A percentile compares a stretch with the other conserved stretches of the same genome.
phyloP scores from a whole-genome alignment of 2,113 vertebrate species.

The Burhinus oedicnemus region DNA sequence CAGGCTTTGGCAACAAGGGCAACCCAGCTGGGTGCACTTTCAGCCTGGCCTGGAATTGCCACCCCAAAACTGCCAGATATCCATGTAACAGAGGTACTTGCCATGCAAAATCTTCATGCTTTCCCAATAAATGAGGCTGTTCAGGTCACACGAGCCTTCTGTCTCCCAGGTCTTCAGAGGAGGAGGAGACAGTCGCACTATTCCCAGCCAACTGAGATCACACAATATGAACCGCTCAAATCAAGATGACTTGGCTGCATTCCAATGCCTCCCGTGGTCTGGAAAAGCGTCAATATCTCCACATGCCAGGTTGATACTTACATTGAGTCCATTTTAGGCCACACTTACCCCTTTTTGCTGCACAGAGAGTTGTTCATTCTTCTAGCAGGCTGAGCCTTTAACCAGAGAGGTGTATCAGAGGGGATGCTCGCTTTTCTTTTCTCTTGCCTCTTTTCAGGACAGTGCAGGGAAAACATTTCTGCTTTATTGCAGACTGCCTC shows the following conservation, averaged over 20 bases:
- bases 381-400: neutral
- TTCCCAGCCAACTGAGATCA: neutral
- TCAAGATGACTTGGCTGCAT: neutral
- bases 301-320: accelerated
- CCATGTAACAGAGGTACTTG: neutral
- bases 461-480: neutral
- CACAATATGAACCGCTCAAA: accelerated
- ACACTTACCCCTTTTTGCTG: neutral
- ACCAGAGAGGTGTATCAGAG: neutral
- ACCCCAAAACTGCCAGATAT: accelerated
- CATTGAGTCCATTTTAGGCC: neutral
- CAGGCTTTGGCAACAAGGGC: neutral
- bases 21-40: neutral
- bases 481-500: neutral
- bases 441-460: neutral
- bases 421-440: neutral
- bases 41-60: neutral
- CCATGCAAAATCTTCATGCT: neutral
- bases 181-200: neutral
- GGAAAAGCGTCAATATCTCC: neutral
- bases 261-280: neutral
- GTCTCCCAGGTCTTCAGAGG: neutral
- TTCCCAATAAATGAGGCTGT: neutral
- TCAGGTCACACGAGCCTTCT: accelerated
- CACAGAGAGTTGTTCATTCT: neutral